Evolutionary conservation across 1,140 invertebrate genomes (phyloP), one percentile per base, ranked within the genome.

Genomic region (Ladona fulva): DNA sequence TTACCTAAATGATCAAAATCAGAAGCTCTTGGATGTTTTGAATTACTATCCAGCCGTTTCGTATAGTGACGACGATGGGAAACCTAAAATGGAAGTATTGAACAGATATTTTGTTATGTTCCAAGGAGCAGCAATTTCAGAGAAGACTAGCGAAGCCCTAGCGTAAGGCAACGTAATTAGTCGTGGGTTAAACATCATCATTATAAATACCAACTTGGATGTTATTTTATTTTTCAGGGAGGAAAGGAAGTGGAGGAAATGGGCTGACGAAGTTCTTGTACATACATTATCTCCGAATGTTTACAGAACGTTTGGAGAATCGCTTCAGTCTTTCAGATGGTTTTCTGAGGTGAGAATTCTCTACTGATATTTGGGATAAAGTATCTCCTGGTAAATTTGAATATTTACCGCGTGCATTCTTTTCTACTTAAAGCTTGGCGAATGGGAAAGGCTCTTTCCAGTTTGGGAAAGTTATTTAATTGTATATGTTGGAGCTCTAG

Each of bases 31-130:
- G 10, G 90, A 94, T n/a, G 85, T 97, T n/a, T 85, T 91, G 0
- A 89, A 92, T 75, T 96, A 89, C 87, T 99, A 97, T 87, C 95
- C 96, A 10, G 86, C 86, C 7, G 88, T 94, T 0, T 90, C 87
- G 19, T 92, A 87, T 81, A 84, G 88, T 12, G 91, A 93, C 84
- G 89, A 95, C 52, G 85, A 90, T 52, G 91, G 91, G 24, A 89
- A 90, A 75, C 86, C 89, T 44, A 89, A 90, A 77, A 87, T 87
- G 74, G 95, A 97, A 83, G 93, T 97, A 80, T 89, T 96, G 81
- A 99, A 99, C 84, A 95, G 94, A 85, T 99, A 99, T 86, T 98
- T 95, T 83, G 83, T 99, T 0, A 99, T 99, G 96, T 92, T 89
- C 83, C 88, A 91, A 82, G 89, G 91, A 75, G 80, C 79, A 25